Conservation (phyloP, 2,888 invertebrate genomes). For the Eulithis prunata region DNA sequence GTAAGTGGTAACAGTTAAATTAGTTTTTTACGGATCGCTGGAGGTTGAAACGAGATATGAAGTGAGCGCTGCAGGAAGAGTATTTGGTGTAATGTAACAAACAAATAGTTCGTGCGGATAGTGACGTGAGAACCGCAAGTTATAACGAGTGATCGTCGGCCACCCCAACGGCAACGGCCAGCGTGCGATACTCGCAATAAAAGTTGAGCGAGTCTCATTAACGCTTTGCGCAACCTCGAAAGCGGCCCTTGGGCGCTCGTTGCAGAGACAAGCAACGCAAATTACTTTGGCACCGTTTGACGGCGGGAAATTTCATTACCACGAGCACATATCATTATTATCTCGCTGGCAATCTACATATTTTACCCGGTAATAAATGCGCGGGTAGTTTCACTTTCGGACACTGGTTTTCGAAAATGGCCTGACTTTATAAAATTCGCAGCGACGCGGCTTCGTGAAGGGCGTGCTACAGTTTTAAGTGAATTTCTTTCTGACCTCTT, state of each 20-base stretch:
- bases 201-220: conserved; percentile 76
- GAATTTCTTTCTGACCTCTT: conserved; percentile 84
- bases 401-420: conserved; percentile 83
- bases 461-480: conserved; percentile 83
- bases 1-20: conserved; percentile 38
- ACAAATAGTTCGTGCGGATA: conserved; percentile 41
- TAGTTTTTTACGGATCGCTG: conserved; percentile 43
- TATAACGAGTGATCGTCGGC: conserved; percentile 36
- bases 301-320: conserved; percentile 85
- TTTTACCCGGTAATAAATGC: conserved; percentile 83
- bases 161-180: conserved; percentile 49
- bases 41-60: conserved; percentile 39
- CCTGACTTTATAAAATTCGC: conserved; percentile 76
- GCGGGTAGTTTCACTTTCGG: conserved; percentile 83
- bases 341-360: conserved; percentile 83
- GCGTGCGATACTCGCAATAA: conserved; percentile 71
- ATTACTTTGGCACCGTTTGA: conserved; percentile 85
- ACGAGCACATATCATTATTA: conserved; percentile 85
- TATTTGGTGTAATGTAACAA: conserved; percentile 37
- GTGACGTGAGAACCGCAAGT: conserved; percentile 39
- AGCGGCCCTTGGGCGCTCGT: conserved; percentile 81
- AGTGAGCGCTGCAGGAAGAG: conserved; percentile 36
- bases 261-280: conserved; percentile 82
- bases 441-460: conserved; percentile 69
- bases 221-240: conserved; percentile 82